Evolutionary conservation across 1,140 invertebrate genomes (phyloP).

Genomic region (Tetramorium parvispinum): DNA sequence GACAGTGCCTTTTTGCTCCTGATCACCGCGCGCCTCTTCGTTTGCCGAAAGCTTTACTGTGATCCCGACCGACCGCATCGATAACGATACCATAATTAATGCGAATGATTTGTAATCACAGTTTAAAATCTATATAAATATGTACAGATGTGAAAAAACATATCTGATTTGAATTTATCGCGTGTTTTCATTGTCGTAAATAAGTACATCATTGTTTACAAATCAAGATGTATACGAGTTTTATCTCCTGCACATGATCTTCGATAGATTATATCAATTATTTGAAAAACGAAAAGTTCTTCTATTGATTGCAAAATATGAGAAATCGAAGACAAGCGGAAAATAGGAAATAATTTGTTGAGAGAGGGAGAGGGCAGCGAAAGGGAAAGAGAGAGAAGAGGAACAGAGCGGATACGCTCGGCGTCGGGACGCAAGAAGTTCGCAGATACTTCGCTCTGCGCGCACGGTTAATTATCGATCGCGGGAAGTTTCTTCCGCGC

Average conservation of each 20-base stretch:
- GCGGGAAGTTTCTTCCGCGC: slow-evolving; percentile 40
- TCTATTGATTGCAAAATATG: background rate
- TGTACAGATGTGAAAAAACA: background rate
- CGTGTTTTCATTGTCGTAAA: background rate
- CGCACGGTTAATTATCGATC: slow-evolving; percentile 56
- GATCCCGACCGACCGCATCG: slow-evolving; percentile 46
- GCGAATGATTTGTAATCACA: background rate
- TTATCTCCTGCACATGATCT: background rate
- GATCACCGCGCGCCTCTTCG: slow-evolving; percentile 33
- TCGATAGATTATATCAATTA: background rate
- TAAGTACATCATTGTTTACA: background rate
- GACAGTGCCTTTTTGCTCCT: slow-evolving; percentile 68
- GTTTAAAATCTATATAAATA: background rate
- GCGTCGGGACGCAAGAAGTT: slow-evolving; percentile 30
- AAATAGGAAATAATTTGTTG: background rate
- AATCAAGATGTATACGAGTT: background rate
- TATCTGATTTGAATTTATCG: background rate
- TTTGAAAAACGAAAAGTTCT: background rate
- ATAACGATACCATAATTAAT: slow-evolving; percentile 38
- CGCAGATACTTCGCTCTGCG: slow-evolving; percentile 22
- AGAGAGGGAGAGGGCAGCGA: background rate
- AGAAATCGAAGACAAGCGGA: background rate
- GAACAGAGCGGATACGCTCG: background rate
- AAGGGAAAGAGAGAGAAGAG: background rate
- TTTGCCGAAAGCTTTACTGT: slow-evolving; percentile 55